A percentile compares a stretch with the other conserved stretches of the same genome.
These are phyloP conservation scores for Hoplostethus atlanticus DNA, from an alignment of 2,797 vertebrate genomes.

Conservation along the genomic window DNA sequence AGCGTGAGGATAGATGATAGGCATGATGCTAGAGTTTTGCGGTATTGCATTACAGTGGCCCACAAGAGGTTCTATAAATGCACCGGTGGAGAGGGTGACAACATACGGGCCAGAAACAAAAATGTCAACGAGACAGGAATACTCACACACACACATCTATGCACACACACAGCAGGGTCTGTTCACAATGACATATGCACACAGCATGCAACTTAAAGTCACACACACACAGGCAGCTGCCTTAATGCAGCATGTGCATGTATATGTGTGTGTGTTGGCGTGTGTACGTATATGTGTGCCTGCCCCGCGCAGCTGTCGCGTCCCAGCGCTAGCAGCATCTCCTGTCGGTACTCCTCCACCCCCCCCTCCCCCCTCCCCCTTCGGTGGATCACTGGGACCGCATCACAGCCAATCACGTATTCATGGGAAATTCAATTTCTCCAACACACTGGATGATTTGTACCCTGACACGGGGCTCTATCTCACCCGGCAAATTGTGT, in stretches of 20 bases:
- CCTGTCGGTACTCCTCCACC: background rate
- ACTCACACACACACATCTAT: slow-evolving; percentile 21
- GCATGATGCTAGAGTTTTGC: slow-evolving; percentile 43
- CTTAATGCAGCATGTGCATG: background rate
- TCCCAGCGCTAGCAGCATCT: slow-evolving; percentile 4
- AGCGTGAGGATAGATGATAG: slow-evolving; percentile 55
- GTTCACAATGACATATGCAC: slow-evolving; percentile 49
- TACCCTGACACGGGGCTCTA: slow-evolving; percentile 62
- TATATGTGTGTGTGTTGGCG: background rate
- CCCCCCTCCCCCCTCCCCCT: background rate
- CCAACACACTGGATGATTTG: slow-evolving; percentile 69
- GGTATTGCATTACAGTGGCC: slow-evolving; percentile 39
- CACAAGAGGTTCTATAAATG: slow-evolving; percentile 55
- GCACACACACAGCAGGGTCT: slow-evolving; percentile 48
- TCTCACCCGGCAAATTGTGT: slow-evolving; percentile 66
- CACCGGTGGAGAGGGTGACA: slow-evolving; percentile 17
- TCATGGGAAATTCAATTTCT: slow-evolving; percentile 81
- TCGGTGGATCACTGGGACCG: slow-evolving; percentile 66
- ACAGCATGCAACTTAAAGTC: slow-evolving; percentile 53
- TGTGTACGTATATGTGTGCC: background rate
- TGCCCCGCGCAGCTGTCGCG: slow-evolving; percentile 33
- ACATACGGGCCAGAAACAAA: slow-evolving; percentile 4
- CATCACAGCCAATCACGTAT: slow-evolving; percentile 77
- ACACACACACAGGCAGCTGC: slow-evolving; percentile 61
- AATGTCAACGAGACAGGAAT: slow-evolving; percentile 19